phyloP scores from a whole-genome alignment of 2,797 vertebrate species.

The Crocodylus rhombifer region DNA sequence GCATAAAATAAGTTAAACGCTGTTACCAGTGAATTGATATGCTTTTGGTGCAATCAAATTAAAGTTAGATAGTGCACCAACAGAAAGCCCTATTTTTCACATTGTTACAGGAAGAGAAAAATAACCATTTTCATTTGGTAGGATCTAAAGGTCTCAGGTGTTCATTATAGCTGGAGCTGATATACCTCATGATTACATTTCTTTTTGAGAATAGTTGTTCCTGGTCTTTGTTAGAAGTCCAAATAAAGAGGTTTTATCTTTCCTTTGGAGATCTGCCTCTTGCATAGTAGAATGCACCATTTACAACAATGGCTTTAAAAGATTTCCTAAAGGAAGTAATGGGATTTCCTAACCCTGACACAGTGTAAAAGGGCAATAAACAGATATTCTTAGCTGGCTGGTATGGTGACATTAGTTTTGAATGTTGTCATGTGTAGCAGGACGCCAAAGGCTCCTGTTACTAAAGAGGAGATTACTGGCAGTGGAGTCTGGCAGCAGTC shows the following conservation, averaged over 20 bases:
- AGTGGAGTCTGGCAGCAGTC: not conserved
- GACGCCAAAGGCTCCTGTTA: not conserved
- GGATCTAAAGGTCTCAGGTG: conserved; percentile 50
- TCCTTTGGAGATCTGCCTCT: conserved; percentile 42
- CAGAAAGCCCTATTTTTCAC: conserved; percentile 39
- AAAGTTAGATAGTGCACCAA: not conserved
- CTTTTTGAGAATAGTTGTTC: conserved; percentile 41
- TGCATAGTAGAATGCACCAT: conserved; percentile 42
- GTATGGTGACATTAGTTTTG: not conserved
- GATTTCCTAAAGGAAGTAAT: conserved; percentile 61
- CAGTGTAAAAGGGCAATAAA: conserved; percentile 9
- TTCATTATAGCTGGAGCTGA: conserved; percentile 55
- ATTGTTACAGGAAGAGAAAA: conserved; percentile 17
- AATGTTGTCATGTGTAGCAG: not conserved
- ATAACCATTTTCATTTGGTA: conserved; percentile 38
- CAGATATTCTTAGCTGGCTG: not conserved
- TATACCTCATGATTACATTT: conserved; percentile 64
- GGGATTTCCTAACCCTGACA: not conserved
- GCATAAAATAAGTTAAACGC: not conserved
- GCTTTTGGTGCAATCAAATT: conserved; percentile 40
- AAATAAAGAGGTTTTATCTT: conserved; percentile 66
- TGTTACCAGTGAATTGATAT: conserved; percentile 10
- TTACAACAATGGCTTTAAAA: conserved; percentile 46
- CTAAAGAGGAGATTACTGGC: not conserved
- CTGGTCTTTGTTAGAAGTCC: conserved; percentile 53